Conservation (phyloP, 2,797 vertebrate genomes). For the Clarias fuscus region DNA sequence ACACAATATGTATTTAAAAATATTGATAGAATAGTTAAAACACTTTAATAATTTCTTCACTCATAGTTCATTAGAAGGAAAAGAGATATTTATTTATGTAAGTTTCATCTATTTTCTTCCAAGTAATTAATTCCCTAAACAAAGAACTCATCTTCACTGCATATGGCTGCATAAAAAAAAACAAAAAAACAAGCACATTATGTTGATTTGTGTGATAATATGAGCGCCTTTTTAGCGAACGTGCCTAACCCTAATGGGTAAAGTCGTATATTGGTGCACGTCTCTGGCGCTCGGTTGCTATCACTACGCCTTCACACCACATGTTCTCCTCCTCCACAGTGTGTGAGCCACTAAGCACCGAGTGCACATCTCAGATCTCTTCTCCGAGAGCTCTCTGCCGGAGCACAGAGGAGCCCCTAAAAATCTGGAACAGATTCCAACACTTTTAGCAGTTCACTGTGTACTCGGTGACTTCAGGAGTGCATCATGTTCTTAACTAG, state of each 20-base stretch:
- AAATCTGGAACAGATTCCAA: not conserved
- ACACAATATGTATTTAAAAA: not conserved
- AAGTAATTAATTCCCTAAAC: slow-evolving; percentile 32
- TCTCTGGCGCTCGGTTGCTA: slow-evolving; percentile 36
- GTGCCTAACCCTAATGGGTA: slow-evolving; percentile 36
- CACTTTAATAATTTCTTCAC: not conserved
- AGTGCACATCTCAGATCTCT: slow-evolving; percentile 6
- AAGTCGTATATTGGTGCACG: slow-evolving; percentile 41
- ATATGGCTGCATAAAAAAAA: slow-evolving; percentile 12
- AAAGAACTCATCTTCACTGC: not conserved
- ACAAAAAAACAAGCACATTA: slow-evolving; percentile 3
- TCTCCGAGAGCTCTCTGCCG: not conserved
- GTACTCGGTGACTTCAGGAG: not conserved
- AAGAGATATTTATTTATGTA: not conserved
- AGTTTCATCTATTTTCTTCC: slow-evolving; percentile 1
- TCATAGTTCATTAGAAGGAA: not conserved
- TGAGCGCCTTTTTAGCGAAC: slow-evolving; percentile 29
- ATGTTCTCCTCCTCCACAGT: slow-evolving; percentile 47
- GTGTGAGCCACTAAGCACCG: slow-evolving; percentile 22
- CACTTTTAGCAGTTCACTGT: slow-evolving; percentile 5
- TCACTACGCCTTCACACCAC: slow-evolving; percentile 55
- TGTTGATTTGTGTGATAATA: slow-evolving; percentile 38
- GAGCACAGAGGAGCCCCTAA: slow-evolving; percentile 8
- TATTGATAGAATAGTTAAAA: not conserved
- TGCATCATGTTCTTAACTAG: not conserved